Base-by-base conservation (phyloP, 1,140 invertebrate species). In the Drosophila lowei region DNA sequence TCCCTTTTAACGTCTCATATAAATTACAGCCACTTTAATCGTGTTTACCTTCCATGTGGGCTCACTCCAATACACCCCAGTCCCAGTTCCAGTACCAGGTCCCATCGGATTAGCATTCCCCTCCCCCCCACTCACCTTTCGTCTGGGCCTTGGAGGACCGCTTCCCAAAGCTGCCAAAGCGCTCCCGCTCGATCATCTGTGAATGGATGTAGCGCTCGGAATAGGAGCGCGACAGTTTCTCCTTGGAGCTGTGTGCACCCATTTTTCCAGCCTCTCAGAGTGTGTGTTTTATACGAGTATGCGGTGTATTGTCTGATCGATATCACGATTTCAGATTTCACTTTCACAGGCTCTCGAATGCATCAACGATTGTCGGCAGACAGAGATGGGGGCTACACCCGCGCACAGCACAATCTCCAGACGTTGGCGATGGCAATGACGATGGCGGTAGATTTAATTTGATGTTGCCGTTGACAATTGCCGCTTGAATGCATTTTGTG, bases 171-270 rank as follows among this genome's bases (percentile, higher is more conserved):
- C 93, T 93, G 77, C 93, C 93, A 62, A 94, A 94, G 60, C 93
- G 90, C 80, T 94, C 93, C 18, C 93, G 91, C 72, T 91, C 91
- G 30, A 91, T 91, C 68, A 91, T 86, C 65, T 91, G 90, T 9
- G 74, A 86, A 63, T 91, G 91, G 11, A 91, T 91, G 52, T 83
- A 91, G 30, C 91, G 93, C 79, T 93, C 93, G n/a, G 93, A 93
- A 72, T 92, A 93, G 60, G 92, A 92, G 74, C 93, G 92, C 76
- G 93, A 93, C 52, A 95, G 92, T 92, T 94, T 94, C 90, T 94
- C 94, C 91, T 94, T 95, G 49, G 94, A 94, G 70, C 94, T 94
- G 91, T 94, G 93, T 70, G 94, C 94, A 59, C 94, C 94, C 94
- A 95, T 95, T 92, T 86, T 91, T n/a, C 38, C 42, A 50, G 34